Percentiles rank a stretch among this genome's conserved stretches.
Conservation (phyloP, 1,140 invertebrate genomes). For the Thalassaphorura encarpata region DNA sequence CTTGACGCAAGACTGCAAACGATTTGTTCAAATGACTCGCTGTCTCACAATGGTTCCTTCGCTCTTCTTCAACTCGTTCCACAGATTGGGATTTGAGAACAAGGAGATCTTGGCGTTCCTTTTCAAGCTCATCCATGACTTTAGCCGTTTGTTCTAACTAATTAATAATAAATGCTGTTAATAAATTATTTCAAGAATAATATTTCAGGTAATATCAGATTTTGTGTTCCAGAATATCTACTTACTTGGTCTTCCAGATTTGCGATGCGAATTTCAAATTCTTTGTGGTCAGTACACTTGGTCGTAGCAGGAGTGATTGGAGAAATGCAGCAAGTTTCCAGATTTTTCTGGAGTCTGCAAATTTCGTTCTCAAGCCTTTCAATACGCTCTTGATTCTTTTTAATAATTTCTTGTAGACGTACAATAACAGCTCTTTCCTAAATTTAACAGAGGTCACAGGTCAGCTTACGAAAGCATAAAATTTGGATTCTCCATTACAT, state of each 20-base stretch:
- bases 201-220: not conserved
- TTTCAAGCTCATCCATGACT: conserved; percentile 6
- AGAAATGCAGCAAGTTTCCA: conserved; percentile 1
- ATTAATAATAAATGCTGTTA: not conserved
- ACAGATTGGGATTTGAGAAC: conserved; percentile 6
- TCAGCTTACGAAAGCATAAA: not conserved
- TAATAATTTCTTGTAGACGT: conserved; percentile 12
- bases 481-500: not conserved
- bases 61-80: conserved; percentile 15
- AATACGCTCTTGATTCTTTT: conserved; percentile 16
- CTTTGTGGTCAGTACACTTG: not conserved
- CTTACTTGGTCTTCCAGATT: not conserved
- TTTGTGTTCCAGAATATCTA: not conserved
- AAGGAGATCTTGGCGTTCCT: conserved; percentile 11
- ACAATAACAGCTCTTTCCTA: conserved; percentile 14
- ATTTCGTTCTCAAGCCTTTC: conserved; percentile 9
- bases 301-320: not conserved
- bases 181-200: not conserved
- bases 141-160: conserved; percentile 13
- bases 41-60: not conserved
- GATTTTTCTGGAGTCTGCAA: not conserved
- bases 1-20: conserved; percentile 12
- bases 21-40: conserved; percentile 12
- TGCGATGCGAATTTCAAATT: not conserved
- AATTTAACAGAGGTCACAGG: not conserved